Evolutionary conservation across 2,888 invertebrate genomes (phyloP).

Genomic region (Trichacis sp.): DNA sequence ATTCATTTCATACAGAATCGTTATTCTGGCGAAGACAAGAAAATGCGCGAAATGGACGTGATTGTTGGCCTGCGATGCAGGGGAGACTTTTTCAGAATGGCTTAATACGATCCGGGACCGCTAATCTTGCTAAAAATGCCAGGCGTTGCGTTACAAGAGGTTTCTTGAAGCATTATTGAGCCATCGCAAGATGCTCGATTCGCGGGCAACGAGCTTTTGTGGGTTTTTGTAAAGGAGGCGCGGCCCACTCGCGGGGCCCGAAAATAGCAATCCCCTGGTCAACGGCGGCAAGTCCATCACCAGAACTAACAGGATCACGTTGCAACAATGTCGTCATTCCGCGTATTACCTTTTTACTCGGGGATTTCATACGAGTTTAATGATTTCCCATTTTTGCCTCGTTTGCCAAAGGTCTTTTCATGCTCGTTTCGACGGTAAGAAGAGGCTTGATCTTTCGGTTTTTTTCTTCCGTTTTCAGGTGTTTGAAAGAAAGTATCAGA

Average conservation of each 20-base stretch:
- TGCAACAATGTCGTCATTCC: conserved; percentile 29
- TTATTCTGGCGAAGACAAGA: no score
- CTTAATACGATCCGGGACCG: conserved; percentile 32
- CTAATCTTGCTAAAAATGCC: conserved; percentile 57
- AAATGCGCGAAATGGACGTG: no score
- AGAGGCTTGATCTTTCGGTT: neutral
- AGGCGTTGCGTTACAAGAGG: conserved; percentile 49
- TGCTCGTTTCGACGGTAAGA: neutral
- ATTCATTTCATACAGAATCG: no score
- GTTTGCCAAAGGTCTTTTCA: conserved; percentile 20
- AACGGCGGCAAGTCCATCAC: conserved; percentile 47
- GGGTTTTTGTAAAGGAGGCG: conserved; percentile 26
- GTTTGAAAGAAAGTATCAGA: neutral
- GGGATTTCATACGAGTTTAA: conserved; percentile 28
- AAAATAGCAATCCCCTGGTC: conserved; percentile 46
- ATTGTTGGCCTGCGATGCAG: conserved; percentile 1
- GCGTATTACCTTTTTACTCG: conserved; percentile 35
- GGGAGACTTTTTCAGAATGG: conserved; percentile 44
- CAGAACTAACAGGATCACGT: conserved; percentile 53
- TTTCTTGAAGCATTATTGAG: conserved; percentile 34
- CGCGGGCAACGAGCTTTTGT: conserved; percentile 50
- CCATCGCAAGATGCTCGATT: conserved; percentile 45
- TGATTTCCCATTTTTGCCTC: conserved; percentile 25
- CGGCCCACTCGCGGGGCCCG: conserved; percentile 42
- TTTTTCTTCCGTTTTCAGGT: neutral